Percentiles rank a stretch among this genome's conserved stretches.
Evolutionary conservation across 2,797 vertebrate genomes (phyloP).

Genomic region (Xyrichtys novacula): DNA sequence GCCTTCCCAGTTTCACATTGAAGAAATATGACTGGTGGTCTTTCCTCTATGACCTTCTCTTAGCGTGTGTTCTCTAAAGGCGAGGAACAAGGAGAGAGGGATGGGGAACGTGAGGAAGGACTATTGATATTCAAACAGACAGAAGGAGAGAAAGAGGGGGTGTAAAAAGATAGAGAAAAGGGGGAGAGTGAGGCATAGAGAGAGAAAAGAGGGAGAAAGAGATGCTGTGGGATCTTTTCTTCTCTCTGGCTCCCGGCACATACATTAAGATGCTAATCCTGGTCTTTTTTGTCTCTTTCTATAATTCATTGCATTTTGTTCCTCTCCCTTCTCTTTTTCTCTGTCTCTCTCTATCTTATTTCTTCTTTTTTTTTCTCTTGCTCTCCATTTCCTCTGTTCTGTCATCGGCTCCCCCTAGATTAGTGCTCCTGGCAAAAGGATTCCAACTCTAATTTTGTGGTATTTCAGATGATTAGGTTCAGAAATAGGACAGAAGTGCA

Average conservation of each 20-base stretch:
- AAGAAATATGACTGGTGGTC: conserved; percentile 24
- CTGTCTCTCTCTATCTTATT: conserved; percentile 52
- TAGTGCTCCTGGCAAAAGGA: conserved; percentile 76
- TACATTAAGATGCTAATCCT: conserved; percentile 85
- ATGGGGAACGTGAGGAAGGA: conserved; percentile 58
- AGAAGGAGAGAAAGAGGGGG: conserved; percentile 48
- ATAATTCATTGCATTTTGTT: conserved; percentile 83
- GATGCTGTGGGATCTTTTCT: conserved; percentile 79
- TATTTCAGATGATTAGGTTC: conserved; percentile 81
- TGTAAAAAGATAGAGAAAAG: conserved; percentile 52
- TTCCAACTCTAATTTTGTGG: conserved; percentile 80
- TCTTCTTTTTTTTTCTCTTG: conserved; percentile 53
- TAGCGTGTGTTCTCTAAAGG: conserved; percentile 41
- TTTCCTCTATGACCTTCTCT: conserved; percentile 61
- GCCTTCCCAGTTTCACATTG: conserved; percentile 38
- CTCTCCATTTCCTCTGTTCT: conserved; percentile 66
- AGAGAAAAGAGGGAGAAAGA: conserved; percentile 56
- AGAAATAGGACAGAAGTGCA: conserved; percentile 80
- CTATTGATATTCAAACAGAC: conserved; percentile 74
- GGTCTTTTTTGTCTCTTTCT: conserved; percentile 80
- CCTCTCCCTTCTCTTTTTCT: conserved; percentile 58
- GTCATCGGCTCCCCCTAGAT: conserved; percentile 73
- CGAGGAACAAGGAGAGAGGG: conserved; percentile 35
- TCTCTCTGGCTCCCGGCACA: conserved; percentile 77
- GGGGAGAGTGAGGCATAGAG: conserved; percentile 32